A percentile compares a stretch with the other conserved stretches of the same genome.
These are phyloP conservation scores for Chaitophorus viminalis DNA, from an alignment of 2,888 invertebrate genomes.

Conservation along the genomic window DNA sequence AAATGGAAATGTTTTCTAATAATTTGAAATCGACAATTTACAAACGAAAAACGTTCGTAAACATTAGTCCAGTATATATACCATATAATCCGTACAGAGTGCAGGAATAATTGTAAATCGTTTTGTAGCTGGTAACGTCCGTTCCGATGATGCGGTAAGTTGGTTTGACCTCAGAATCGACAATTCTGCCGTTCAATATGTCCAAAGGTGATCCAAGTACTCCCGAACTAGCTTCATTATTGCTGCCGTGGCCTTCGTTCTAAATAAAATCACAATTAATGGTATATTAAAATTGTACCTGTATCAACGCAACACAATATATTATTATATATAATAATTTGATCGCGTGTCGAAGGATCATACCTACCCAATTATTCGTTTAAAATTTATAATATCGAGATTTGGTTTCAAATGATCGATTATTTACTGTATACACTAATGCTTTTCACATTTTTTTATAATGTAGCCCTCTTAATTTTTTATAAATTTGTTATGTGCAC, in stretches of 20 bases:
- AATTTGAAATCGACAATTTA: background rate
- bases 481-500: too few relatives aligned
- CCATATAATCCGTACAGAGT: slow-evolving; percentile 49
- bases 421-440: too few relatives aligned
- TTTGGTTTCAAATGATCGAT: too few relatives aligned
- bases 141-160: slow-evolving; percentile 41
- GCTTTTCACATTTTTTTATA: too few relatives aligned
- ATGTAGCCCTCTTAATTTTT: too few relatives aligned
- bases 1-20: background rate
- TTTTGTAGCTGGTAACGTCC: slow-evolving; percentile 53
- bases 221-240: background rate
- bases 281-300: background rate
- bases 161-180: slow-evolving; percentile 22
- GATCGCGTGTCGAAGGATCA: too few relatives aligned
- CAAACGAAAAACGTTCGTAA: background rate
- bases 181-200: slow-evolving; percentile 40
- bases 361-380: too few relatives aligned
- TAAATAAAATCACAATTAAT: background rate
- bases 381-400: too few relatives aligned
- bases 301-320: too few relatives aligned
- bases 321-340: too few relatives aligned
- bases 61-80: background rate
- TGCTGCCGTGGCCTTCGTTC: slow-evolving; percentile 3
- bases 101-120: slow-evolving; percentile 53
- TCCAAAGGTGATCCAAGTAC: slow-evolving; percentile 26